These are phyloP conservation scores for Pygoscelis adeliae DNA, from an alignment of 2,113 vertebrate genomes.

Conservation along the genomic window DNA sequence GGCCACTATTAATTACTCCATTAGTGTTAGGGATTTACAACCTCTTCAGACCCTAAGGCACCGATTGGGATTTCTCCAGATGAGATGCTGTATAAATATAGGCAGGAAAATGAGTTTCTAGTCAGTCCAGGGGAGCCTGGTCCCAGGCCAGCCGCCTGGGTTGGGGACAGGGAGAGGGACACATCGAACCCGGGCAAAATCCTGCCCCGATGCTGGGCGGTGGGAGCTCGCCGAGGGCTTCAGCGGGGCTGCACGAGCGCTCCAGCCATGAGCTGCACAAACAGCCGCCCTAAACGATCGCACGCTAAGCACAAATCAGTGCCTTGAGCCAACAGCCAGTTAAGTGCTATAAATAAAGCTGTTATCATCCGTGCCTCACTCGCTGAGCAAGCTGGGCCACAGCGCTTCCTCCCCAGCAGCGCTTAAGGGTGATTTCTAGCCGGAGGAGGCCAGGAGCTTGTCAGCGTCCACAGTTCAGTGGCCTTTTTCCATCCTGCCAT, in stretches of 20 bases:
- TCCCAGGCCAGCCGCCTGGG: neutral
- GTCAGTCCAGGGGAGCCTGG: rapidly evolving
- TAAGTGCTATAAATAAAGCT: constrained; percentile 48
- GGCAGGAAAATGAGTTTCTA: neutral
- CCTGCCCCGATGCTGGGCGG: rapidly evolving
- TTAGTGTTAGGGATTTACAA: neutral
- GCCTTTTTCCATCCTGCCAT: neutral
- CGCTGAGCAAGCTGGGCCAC: neutral
- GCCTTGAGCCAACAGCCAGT: neutral
- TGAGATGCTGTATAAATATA: neutral
- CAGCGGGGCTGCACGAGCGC: rapidly evolving
- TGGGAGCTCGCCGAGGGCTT: neutral
- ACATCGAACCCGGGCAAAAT: rapidly evolving
- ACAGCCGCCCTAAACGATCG: neutral
- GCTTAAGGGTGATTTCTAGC: neutral
- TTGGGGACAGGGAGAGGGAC: neutral
- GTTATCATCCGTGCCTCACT: neutral
- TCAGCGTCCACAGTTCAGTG: neutral
- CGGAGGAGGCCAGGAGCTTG: neutral
- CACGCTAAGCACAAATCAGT: neutral
- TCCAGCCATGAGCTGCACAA: neutral
- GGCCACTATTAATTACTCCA: neutral
- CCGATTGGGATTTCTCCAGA: rapidly evolving
- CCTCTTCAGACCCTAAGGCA: neutral
- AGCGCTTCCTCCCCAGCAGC: neutral